Base-by-base conservation (phyloP, 2,113 vertebrate genomes). In the Colossoma macropomum region DNA sequence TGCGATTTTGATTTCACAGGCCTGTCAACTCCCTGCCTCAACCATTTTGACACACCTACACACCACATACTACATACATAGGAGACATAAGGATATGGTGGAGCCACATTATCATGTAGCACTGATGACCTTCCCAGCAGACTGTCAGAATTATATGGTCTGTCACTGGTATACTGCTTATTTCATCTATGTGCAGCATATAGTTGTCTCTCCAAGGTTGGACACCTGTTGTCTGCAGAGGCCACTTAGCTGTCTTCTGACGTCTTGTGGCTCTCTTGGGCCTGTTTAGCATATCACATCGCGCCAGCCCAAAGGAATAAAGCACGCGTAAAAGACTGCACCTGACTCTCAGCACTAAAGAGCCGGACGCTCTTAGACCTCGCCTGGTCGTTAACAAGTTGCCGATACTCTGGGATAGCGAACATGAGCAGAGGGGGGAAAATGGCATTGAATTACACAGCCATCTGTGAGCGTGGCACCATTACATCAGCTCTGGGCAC, bases 401-500 rank as follows among this genome's bases (percentile, higher is more conserved):
- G 77, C 71, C 30, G 34, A 79, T 83, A 75, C 30, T 75, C 32
- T 48, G 71, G 68, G 75, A 74, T 50, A 50, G 8, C 66, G 17
- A 82, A 56, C 60, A 30, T 27, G 65, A 73, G 59, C 70, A 76
- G 77, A 38, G 62, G 75, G 77, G n/a, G 72, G 30, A 80, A 45
- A 66, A 62, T 76, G 73, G 83, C 77, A 77, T 86, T 69, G 80
- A 83, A 77, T 89, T 85, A 73, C 86, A 80, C 27, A 77, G 88
- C 86, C 88, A 89, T 89, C 88, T 89, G 88, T 85, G 84, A 50
- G 52, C 65, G 79, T 79, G 74, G 73, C 76, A 80, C 73, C 80
- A 86, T 89, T 84, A 89, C 86, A 89, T 89, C 88, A 87, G 84
- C 86, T 75, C 73, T 85, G 84, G 86, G 86, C 84, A 84, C 30